These are phyloP conservation scores for Drosophila lowei DNA, from an alignment of 1,140 invertebrate genomes.

Conservation along the genomic window DNA sequence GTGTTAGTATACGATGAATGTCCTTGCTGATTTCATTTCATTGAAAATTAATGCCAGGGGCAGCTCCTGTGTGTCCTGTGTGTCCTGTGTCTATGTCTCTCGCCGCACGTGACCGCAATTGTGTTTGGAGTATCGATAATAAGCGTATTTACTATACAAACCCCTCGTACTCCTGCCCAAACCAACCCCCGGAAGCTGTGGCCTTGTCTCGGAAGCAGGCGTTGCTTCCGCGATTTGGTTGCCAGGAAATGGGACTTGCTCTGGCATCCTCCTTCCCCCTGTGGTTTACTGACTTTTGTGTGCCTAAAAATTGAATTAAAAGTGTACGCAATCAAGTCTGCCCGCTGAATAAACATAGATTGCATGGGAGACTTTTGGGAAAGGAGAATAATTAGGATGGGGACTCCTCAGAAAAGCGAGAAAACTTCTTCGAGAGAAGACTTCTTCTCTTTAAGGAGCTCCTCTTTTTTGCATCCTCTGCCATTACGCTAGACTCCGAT, in stretches of 20 bases:
- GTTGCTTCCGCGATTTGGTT: constrained; percentile 49
- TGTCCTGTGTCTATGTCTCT: constrained; percentile 18
- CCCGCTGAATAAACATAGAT: constrained; percentile 52
- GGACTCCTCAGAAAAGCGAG: neutral
- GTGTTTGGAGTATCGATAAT: constrained; percentile 83
- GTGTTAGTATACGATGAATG: constrained; percentile 50
- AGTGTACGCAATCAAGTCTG: constrained; percentile 51
- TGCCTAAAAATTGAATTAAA: constrained; percentile 74
- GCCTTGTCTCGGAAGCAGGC: constrained; percentile 73
- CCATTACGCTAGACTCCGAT: constrained; percentile 55
- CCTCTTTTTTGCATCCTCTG: constrained; percentile 3
- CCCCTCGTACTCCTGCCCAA: constrained; percentile 4
- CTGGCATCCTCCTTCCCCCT: constrained; percentile 23
- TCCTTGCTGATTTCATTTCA: constrained; percentile 68
- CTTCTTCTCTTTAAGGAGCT: constrained; percentile 4
- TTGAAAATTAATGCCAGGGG: constrained; percentile 78
- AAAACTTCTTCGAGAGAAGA: neutral
- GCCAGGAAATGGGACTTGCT: constrained; percentile 59
- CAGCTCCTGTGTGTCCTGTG: constrained; percentile 31
- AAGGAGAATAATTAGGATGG: constrained; percentile 21
- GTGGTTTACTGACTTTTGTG: constrained; percentile 20
- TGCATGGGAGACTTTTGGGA: constrained; percentile 33
- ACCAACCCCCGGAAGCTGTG: constrained; percentile 56
- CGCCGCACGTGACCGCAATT: constrained; percentile 81
- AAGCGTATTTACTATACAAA: constrained; percentile 70